Evolutionary conservation across 2,888 invertebrate genomes (phyloP).

Genomic region (Acanthosoma haemorrhoidale): DNA sequence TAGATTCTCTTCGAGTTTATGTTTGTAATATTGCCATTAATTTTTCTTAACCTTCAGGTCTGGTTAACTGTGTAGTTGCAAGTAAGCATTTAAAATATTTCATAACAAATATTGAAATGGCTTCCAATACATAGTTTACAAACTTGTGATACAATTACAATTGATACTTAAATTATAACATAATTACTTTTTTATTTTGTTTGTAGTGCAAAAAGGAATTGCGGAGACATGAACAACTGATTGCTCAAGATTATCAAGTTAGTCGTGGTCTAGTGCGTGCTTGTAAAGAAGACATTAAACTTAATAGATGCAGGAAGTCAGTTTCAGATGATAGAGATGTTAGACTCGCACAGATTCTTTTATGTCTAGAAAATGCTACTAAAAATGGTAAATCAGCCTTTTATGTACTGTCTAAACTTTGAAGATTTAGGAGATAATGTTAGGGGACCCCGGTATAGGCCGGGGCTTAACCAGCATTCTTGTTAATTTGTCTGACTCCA

Average conservation of each 20-base stretch:
- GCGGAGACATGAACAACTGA: slow-evolving; percentile 75
- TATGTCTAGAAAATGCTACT: slow-evolving; percentile 79
- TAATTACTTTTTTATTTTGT: background rate
- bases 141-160: background rate
- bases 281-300: slow-evolving; percentile 84
- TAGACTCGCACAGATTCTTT: slow-evolving; percentile 78
- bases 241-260: slow-evolving; percentile 84
- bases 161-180: background rate
- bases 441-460: too few species aligned
- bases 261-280: slow-evolving; percentile 82
- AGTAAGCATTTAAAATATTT: too few species aligned
- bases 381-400: slow-evolving; percentile 65
- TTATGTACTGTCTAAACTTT: too few species aligned
- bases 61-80: too few species aligned
- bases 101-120: too few species aligned
- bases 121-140: too few species aligned
- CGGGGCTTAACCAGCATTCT: too few species aligned
- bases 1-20: too few species aligned
- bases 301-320: slow-evolving; percentile 75
- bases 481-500: too few species aligned
- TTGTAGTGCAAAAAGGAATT: slow-evolving; percentile 71
- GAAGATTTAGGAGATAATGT: too few species aligned
- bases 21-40: too few species aligned
- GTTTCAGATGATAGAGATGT: slow-evolving; percentile 78
- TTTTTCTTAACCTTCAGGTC: too few species aligned